Conservation (phyloP, 2,113 vertebrate genomes). For the Neodon shergylaensis region DNA sequence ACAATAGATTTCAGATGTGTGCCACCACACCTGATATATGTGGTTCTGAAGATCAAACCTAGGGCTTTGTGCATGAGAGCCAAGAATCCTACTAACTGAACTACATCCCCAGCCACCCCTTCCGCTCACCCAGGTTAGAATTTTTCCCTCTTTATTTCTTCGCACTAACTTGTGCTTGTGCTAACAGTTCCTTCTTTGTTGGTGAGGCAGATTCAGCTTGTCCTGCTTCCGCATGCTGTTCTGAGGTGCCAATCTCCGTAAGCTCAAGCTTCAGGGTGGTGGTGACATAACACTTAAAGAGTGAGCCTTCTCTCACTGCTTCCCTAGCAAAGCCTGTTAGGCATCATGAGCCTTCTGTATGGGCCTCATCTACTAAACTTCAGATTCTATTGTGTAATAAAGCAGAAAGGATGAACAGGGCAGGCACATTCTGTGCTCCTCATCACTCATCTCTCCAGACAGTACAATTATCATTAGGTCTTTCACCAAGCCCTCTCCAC, state of each 20-base stretch:
- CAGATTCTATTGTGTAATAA: slow-evolving; percentile 22
- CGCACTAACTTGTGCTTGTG: not conserved
- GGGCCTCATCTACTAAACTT: not conserved
- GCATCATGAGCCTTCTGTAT: not conserved
- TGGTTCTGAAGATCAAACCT: not conserved
- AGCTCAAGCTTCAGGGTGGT: not conserved
- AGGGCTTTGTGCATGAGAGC: not conserved
- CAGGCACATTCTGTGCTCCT: not conserved
- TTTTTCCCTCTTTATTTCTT: not conserved
- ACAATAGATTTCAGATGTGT: not conserved
- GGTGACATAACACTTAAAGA: not conserved
- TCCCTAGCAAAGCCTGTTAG: not conserved
- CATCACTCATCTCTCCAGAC: not conserved
- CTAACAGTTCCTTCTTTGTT: not conserved
- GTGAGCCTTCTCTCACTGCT: not conserved
- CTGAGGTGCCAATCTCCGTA: not conserved
- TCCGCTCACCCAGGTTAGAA: not conserved
- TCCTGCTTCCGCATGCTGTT: not conserved
- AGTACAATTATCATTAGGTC: not conserved
- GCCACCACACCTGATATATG: not conserved
- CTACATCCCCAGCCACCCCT: not conserved
- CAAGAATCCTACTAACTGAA: not conserved
- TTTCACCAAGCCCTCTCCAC: slow-evolving; percentile 10
- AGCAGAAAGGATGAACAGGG: not conserved
- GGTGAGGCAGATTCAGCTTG: not conserved